Evolutionary conservation across 2,113 vertebrate genomes (phyloP).

Genomic region (Synodontis membranacea): DNA sequence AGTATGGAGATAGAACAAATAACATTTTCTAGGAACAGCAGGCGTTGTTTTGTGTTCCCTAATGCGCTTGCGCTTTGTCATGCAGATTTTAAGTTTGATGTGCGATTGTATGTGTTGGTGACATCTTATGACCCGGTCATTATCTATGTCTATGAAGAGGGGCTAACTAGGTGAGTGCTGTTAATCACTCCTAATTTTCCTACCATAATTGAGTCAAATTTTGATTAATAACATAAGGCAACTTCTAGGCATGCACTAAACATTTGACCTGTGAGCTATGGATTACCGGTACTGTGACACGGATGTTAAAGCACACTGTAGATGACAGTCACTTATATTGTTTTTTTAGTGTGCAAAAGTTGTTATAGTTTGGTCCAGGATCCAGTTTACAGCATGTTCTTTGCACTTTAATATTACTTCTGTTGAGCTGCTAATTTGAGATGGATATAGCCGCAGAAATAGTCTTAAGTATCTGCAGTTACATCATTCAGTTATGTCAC

Average conservation of each 20-base stretch:
- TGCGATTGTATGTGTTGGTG: conserved; percentile 93
- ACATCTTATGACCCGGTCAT: conserved; percentile 94
- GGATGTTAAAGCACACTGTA: neutral
- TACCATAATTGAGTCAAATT: neutral
- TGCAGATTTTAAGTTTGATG: conserved; percentile 94
- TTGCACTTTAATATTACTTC: neutral
- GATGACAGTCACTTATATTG: neutral
- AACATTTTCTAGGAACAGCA: neutral
- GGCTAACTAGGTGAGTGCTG: conserved; percentile 84
- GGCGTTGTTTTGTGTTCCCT: neutral
- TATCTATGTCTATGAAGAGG: conserved; percentile 95
- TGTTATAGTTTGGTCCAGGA: neutral
- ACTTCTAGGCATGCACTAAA: neutral
- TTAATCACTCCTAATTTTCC: neutral
- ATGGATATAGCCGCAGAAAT: neutral
- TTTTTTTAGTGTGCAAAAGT: neutral
- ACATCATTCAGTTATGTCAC: neutral
- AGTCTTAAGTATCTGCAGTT: neutral
- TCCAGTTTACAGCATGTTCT: neutral
- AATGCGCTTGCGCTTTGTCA: neutral
- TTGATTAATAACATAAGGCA: neutral
- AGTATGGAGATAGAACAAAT: conserved; percentile 59
- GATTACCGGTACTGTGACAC: neutral
- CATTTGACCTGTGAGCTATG: neutral
- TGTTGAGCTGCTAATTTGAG: neutral